Evolutionary conservation across 2,113 vertebrate species (phyloP).

Genomic region (Lathamus discolor): DNA sequence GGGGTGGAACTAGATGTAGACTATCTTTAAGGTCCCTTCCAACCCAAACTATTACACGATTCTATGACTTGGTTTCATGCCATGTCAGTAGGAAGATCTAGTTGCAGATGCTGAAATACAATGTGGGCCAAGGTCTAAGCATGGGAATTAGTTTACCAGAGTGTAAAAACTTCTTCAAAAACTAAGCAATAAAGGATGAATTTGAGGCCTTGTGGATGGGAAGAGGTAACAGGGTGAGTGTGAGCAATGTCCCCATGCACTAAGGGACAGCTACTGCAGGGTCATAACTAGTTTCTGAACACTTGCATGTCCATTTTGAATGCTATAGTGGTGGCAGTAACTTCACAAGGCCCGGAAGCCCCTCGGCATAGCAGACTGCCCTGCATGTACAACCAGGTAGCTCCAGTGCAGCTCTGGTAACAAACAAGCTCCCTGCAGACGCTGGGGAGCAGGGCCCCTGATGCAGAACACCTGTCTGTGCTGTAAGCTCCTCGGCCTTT

Average conservation of each 20-base stretch:
- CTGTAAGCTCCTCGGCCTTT: fast-evolving
- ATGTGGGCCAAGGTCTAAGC: neutral
- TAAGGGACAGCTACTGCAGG: neutral
- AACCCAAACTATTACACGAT: neutral
- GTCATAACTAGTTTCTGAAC: neutral
- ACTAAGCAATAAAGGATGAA: neutral
- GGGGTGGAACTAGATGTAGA: neutral
- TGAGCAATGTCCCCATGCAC: fast-evolving
- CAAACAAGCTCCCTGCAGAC: neutral
- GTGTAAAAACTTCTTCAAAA: neutral
- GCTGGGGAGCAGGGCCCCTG: too few species aligned
- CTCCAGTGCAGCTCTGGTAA: fast-evolving
- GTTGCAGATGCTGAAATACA: neutral
- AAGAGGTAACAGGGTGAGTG: neutral
- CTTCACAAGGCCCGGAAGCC: fast-evolving
- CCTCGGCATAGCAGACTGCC: neutral
- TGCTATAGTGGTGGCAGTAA: fast-evolving
- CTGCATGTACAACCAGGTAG: fast-evolving
- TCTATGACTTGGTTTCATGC: neutral
- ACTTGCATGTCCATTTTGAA: fast-evolving
- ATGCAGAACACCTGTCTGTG: fast-evolving
- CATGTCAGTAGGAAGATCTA: neutral
- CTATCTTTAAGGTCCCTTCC: neutral
- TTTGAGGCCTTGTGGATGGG: neutral
- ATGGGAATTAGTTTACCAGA: fast-evolving